Conservation (phyloP, 2,113 vertebrate genomes). For the Gallinago media region DNA sequence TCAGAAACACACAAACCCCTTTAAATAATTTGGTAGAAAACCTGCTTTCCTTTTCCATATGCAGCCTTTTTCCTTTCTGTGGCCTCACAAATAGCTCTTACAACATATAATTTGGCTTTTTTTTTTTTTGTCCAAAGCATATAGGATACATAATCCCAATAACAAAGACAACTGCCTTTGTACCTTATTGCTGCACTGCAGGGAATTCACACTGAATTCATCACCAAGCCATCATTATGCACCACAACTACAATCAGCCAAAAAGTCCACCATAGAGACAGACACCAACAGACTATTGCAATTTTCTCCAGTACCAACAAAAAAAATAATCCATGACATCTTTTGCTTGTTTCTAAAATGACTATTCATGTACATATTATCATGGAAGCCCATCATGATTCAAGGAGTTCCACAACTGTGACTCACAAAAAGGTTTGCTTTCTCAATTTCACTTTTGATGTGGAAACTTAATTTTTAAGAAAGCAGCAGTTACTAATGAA, state of each 20-base stretch:
- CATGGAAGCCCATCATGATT: neutral
- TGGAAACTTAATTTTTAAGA: neutral
- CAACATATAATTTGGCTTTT: neutral
- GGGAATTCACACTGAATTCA: neutral
- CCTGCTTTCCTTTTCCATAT: neutral
- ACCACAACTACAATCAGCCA: neutral
- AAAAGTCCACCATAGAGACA: neutral
- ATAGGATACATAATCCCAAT: neutral
- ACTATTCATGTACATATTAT: neutral
- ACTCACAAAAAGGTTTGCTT: neutral
- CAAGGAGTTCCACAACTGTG: neutral
- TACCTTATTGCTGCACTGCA: neutral
- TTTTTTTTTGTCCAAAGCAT: neutral
- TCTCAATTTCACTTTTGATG: neutral
- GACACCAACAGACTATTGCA: neutral
- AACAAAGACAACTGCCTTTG: neutral
- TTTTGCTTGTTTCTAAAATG: neutral
- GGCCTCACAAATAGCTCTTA: neutral
- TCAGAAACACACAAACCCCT: neutral
- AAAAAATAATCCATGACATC: neutral
- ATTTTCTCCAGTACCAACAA: neutral
- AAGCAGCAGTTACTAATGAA: neutral
- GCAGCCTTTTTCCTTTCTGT: neutral
- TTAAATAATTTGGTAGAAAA: conserved; percentile 22
- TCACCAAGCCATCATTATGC: neutral